phyloP scores from a whole-genome alignment of 1,140 invertebrate species.

The Nephotettix cincticeps region DNA sequence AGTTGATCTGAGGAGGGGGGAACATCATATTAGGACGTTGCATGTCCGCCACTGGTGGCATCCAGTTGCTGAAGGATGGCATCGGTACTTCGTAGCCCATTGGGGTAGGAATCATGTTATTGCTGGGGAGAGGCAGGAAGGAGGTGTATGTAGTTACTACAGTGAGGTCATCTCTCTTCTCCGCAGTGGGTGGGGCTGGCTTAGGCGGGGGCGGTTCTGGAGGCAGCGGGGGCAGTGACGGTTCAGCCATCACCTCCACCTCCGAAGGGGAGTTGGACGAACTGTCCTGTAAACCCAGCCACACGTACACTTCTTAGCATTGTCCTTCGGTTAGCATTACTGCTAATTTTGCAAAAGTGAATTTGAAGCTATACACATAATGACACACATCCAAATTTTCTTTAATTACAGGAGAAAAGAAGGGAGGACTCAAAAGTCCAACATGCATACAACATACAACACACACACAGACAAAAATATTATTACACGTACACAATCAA shows the following conservation, averaged over 20 bases:
- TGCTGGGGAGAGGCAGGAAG: neutral
- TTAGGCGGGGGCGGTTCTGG: neutral
- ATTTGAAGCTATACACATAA: too few species aligned
- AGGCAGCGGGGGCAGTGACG: slow-evolving; percentile 9
- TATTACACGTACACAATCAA: too few species aligned
- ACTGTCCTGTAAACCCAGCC: slow-evolving; percentile 3
- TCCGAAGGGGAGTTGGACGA: neutral
- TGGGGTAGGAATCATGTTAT: neutral
- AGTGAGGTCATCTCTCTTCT: neutral
- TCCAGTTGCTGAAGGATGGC: neutral
- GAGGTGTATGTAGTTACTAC: slow-evolving; percentile 13
- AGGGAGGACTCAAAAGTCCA: too few species aligned
- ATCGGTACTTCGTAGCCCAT: neutral
- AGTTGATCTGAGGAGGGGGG: neutral
- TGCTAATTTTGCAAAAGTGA: too few species aligned
- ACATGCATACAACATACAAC: too few species aligned
- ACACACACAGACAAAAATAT: too few species aligned
- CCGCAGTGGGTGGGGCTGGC: neutral
- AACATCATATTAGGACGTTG: neutral
- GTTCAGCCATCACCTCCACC: neutral
- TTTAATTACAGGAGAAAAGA: too few species aligned
- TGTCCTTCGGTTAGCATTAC: too few species aligned
- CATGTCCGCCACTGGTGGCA: neutral
- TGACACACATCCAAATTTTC: too few species aligned
- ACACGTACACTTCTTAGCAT: neutral